Conservation (phyloP, 2,888 invertebrate species). For the Meganola albula region DNA sequence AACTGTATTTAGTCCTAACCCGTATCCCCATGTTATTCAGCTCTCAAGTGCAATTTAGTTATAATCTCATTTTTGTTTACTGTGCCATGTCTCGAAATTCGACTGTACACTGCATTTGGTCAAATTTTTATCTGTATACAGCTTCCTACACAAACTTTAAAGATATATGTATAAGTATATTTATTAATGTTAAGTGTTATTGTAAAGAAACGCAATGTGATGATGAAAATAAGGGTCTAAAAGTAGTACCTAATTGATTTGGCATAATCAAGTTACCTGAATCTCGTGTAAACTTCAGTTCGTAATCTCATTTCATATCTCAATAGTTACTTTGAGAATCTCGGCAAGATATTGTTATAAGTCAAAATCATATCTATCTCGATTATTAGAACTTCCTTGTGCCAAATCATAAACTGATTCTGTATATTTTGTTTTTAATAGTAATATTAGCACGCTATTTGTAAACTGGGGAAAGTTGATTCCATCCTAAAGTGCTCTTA, state of each 20-base stretch:
- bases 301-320: conserved; percentile 4
- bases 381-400: conserved; percentile 26
- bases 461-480: conserved; percentile 64
- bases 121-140: conserved; percentile 21
- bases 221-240: conserved; percentile 69
- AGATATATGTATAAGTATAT: conserved; percentile 41
- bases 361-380: too few relatives aligned
- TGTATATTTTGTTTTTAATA: conserved; percentile 47
- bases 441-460: conserved; percentile 49
- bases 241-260: conserved; percentile 55
- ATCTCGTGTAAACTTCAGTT: conserved; percentile 29
- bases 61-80: conserved; percentile 36
- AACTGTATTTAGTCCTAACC: conserved; percentile 18
- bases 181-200: conserved; percentile 48
- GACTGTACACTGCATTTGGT: conserved; percentile 34
- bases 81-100: conserved; percentile 56
- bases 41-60: conserved; percentile 52
- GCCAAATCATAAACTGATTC: conserved; percentile 29
- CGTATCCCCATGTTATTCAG: conserved; percentile 23
- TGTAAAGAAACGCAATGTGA: conserved; percentile 71
- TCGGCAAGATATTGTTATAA: conserved; percentile 16
- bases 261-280: conserved; percentile 48
- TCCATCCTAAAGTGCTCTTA: conserved; percentile 78
- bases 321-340: conserved; percentile 24
- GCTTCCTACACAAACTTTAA: conserved; percentile 33